Evolutionary conservation across 1,140 invertebrate genomes (phyloP), one percentile per base, ranked within the genome.

Genomic region (Drosophila azteca): DNA sequence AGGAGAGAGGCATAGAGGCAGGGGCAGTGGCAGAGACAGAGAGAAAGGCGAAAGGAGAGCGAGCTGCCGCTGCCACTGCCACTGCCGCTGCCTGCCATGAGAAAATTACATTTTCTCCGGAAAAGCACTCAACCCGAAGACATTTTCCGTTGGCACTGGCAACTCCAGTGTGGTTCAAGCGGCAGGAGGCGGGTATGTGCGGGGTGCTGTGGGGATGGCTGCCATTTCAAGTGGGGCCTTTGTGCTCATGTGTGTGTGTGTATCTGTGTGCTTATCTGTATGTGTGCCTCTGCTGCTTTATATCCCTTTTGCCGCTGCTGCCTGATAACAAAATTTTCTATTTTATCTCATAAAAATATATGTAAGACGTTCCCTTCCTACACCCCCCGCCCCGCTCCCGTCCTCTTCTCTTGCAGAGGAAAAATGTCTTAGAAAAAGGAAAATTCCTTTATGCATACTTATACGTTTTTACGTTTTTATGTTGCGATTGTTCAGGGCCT

Each of bases 271-370:
- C 2, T 35, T 43, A 17, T 49, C 31, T 73, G 29, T 67, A 17
- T 60, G 13, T 66, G 54, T 74, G 66, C 65, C 11, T 11, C 35
- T 39, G 70, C 73, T 85, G 71, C 83, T 82, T 89, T 81, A 90
- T 90, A 90, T 90, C 89, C 83, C 58, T 90, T 90, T 90, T 77
- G 80, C 78, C 73, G 87, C 65, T 65, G 77, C 78, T 82, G 88
- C 70, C 78, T 90, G 89, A 90, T 90, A 90, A 90, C 89, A 89
- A 85, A 74, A 81, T 88, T 90, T 90, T 90, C 85, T 90, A 90
- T 90, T 90, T 90, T 82, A 90, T 90, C 82, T 85, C 85, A 85
- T 90, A 90, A 90, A 90, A 90, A 84, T 84, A 89, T 89, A 84
- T 78, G 75, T 78, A 77, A 57, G 17, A 54, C 41, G 62, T 43